Percentiles rank a stretch among this genome's conserved stretches.
Conservation (phyloP, 2,113 vertebrate genomes). For the Myotis yumanensis region DNA sequence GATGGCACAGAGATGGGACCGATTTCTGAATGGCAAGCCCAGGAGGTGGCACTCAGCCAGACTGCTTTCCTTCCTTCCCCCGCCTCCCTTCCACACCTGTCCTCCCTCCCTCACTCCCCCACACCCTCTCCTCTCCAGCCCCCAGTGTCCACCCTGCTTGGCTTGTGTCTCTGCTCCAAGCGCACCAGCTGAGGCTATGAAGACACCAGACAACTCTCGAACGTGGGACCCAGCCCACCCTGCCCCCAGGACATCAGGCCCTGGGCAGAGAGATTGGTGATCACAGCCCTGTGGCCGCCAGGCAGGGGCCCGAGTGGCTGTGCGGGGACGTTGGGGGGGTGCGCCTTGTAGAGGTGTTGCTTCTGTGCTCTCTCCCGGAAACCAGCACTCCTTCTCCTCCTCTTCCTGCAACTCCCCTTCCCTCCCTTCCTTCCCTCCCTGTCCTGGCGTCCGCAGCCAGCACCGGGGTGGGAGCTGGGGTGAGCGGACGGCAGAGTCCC, state of each 20-base stretch:
- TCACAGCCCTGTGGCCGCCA: not conserved
- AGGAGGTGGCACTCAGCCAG: not conserved
- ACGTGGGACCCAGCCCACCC: not conserved
- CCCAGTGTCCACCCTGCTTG: not conserved
- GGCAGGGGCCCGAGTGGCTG: not conserved
- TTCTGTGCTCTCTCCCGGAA: not conserved
- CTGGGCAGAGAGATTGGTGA: not conserved
- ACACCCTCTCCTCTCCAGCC: no score
- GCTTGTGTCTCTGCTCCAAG: no score
- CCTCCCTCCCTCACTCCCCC: accelerated
- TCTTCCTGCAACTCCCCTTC: no score
- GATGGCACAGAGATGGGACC: not conserved
- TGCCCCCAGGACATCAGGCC: not conserved
- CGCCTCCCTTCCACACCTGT: not conserved
- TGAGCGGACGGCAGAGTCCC: not conserved
- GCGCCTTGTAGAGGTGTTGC: not conserved
- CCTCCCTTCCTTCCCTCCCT: not conserved
- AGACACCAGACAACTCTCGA: not conserved
- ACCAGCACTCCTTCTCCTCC: not conserved
- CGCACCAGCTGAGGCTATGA: not conserved
- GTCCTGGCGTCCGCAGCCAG: not conserved
- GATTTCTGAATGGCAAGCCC: not conserved
- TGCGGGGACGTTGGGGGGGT: no score
- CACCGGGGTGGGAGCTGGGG: not conserved
- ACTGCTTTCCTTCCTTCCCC: no score